Conservation (phyloP, 1,140 invertebrate species). For the Pseudobourletiella spinata region DNA sequence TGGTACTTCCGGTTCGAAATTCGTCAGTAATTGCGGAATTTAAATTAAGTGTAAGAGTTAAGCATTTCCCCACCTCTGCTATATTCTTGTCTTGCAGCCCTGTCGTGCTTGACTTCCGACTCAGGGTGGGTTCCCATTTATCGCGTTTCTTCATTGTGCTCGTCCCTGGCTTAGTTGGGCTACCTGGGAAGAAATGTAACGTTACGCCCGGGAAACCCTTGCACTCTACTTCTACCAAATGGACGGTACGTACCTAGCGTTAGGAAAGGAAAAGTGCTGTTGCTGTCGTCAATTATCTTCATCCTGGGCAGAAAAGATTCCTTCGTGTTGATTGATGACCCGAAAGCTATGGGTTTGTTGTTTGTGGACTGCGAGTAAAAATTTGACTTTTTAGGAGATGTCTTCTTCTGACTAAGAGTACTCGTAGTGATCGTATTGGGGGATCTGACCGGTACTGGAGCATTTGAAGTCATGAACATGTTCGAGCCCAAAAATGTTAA, state of each 20-base stretch:
- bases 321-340: slow-evolving; percentile 22
- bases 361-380: not conserved
- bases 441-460: not conserved
- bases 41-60: not conserved
- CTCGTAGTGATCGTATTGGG: not conserved
- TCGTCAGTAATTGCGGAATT: not conserved
- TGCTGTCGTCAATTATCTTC: slow-evolving; percentile 12
- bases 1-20: not conserved
- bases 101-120: slow-evolving; percentile 1
- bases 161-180: slow-evolving; percentile 20
- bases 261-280: slow-evolving; percentile 12
- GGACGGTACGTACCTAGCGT: slow-evolving; percentile 9
- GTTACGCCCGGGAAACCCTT: too few relatives aligned
- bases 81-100: not conserved
- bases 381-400: slow-evolving; percentile 4
- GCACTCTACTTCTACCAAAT: too few relatives aligned
- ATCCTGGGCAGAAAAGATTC: slow-evolving; percentile 33
- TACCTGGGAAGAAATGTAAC: too few relatives aligned
- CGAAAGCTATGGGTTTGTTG: slow-evolving; percentile 18
- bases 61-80: not conserved
- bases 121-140: slow-evolving; percentile 4
- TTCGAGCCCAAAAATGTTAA: slow-evolving; percentile 3
- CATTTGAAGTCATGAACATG: not conserved
- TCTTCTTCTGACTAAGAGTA: not conserved
- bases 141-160: slow-evolving; percentile 9